Evolutionary conservation across 2,113 vertebrate genomes (phyloP).

Genomic region (Triplophysa siluroides): DNA sequence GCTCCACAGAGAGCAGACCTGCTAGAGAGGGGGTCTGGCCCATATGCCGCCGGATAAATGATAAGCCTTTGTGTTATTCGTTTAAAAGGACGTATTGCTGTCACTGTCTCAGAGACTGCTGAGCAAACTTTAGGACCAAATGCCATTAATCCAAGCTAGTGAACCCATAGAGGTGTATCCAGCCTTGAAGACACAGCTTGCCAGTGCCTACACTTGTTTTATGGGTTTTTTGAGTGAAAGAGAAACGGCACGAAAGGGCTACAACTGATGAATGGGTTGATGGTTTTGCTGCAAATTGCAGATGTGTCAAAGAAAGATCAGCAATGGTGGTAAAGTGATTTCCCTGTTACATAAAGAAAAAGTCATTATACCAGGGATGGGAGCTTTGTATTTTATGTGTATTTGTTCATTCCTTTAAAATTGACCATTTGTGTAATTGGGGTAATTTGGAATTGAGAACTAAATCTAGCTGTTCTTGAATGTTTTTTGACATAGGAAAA

Average conservation of each 20-base stretch:
- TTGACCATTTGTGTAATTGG: neutral
- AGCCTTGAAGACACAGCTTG: slow-evolving; percentile 59
- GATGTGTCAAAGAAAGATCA: slow-evolving; percentile 10
- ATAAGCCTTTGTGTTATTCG: slow-evolving; percentile 59
- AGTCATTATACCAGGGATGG: neutral
- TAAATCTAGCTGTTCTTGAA: neutral
- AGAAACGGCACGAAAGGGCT: slow-evolving; percentile 38
- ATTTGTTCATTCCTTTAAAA: neutral
- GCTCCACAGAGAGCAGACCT: slow-evolving; percentile 45
- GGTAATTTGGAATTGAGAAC: neutral
- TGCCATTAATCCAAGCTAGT: slow-evolving; percentile 62
- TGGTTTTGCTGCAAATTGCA: slow-evolving; percentile 34
- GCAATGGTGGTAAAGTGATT: neutral
- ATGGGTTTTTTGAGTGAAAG: slow-evolving; percentile 47
- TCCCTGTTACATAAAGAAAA: neutral
- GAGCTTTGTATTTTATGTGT: neutral
- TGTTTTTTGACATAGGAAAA: neutral
- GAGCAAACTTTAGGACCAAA: slow-evolving; percentile 58
- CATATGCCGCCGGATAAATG: slow-evolving; percentile 59
- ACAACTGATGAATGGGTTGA: slow-evolving; percentile 44
- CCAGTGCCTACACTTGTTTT: slow-evolving; percentile 52
- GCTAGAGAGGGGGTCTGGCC: slow-evolving; percentile 57
- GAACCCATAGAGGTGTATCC: slow-evolving; percentile 62
- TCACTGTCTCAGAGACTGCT: slow-evolving; percentile 54
- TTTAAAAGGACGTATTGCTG: slow-evolving; percentile 62